A percentile compares a stretch with the other conserved stretches of the same genome.
Conservation (phyloP, 37 sponge, comb jelly and placozoan species). For the Ephydatia muelleri region DNA sequence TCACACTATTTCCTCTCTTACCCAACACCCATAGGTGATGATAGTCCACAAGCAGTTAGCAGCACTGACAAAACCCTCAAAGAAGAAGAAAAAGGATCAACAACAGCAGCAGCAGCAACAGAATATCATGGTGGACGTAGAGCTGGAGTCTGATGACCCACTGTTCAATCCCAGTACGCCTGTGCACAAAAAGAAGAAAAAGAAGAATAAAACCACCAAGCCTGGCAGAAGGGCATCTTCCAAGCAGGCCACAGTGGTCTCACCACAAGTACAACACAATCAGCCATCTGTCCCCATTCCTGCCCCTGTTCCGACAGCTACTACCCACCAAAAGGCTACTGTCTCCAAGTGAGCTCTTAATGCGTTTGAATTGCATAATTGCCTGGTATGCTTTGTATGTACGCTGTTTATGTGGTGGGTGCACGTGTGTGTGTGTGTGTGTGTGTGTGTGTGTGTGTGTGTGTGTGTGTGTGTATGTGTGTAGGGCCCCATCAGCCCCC, state of each 20-base stretch:
- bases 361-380: too few species aligned
- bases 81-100: constrained; percentile 31
- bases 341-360: constrained; percentile 23
- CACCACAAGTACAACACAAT: not conserved
- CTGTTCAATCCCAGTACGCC: constrained; percentile 26
- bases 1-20: not conserved
- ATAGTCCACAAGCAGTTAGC: constrained; percentile 66
- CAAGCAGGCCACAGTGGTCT: constrained; percentile 19
- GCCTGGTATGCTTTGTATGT: too few species aligned
- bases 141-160: constrained; percentile 18
- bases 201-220: not conserved
- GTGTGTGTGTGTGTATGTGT: not conserved
- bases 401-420: too few species aligned
- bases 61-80: constrained; percentile 27
- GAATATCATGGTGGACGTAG: not conserved
- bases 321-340: constrained; percentile 12
- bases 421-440: not conserved
- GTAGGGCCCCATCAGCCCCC: not conserved
- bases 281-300: not conserved
- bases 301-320: not conserved
- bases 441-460: too few species aligned
- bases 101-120: not conserved
- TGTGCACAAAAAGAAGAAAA: not conserved
- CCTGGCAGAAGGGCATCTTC: constrained; percentile 5
- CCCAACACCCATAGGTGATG: constrained; percentile 42